Evolutionary conservation across 2,113 vertebrate species (phyloP).

Genomic region (Rhegmatorhina hoffmannsi): DNA sequence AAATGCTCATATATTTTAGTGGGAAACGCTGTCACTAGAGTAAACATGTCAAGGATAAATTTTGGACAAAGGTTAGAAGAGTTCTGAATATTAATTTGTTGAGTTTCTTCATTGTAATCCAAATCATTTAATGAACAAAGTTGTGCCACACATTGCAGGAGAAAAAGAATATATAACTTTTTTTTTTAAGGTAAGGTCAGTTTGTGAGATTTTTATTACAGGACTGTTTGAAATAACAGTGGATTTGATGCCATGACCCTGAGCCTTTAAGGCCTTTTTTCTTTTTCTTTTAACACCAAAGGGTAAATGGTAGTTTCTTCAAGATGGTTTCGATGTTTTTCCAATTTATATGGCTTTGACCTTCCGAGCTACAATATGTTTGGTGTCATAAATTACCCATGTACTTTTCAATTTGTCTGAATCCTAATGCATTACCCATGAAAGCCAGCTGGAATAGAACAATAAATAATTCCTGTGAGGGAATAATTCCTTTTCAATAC

Average conservation of each 20-base stretch:
- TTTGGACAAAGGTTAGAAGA: not conserved
- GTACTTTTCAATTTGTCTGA: not conserved
- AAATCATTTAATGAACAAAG: not conserved
- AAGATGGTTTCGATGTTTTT: not conserved
- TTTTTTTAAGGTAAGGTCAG: not conserved
- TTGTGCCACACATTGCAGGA: not conserved
- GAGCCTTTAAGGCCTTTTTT: not conserved
- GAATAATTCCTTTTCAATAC: not conserved
- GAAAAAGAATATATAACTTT: not conserved
- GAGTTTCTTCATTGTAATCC: not conserved
- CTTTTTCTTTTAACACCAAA: not conserved
- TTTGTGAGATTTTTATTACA: not conserved
- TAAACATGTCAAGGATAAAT: not conserved
- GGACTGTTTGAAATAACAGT: not conserved
- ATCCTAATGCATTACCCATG: constrained; percentile 8
- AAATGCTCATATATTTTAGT: not conserved
- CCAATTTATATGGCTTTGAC: constrained; percentile 1
- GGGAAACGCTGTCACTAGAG: not conserved
- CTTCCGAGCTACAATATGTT: not conserved
- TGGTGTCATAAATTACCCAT: not conserved
- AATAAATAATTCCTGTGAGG: constrained; percentile 20
- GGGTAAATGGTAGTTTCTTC: not conserved
- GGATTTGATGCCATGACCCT: not conserved
- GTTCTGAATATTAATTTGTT: not conserved
- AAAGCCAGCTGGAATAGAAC: constrained; percentile 33